A percentile compares a stretch with the other conserved stretches of the same genome.
Conservation (phyloP, 2,888 invertebrate genomes). For the Caenorhabditis drosophilae region DNA sequence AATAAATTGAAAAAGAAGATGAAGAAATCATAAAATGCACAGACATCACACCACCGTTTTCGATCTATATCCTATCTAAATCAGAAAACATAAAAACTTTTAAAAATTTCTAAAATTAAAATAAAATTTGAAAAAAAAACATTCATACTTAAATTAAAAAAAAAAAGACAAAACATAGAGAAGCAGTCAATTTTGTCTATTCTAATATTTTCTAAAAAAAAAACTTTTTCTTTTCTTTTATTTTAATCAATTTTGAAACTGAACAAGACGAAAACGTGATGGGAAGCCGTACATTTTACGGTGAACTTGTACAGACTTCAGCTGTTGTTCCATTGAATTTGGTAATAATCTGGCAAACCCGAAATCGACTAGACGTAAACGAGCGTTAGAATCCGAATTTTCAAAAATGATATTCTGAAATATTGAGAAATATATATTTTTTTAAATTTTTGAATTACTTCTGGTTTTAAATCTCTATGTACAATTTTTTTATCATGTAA, state of each 20-base stretch:
- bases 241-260: no score
- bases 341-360: slow-evolving; percentile 86
- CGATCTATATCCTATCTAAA: not conserved
- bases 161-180: no score
- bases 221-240: no score
- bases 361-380: slow-evolving; percentile 91
- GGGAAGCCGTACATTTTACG: slow-evolving; percentile 55
- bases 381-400: slow-evolving; percentile 73
- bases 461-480: slow-evolving; percentile 92
- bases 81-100: not conserved
- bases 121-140: no score
- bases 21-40: slow-evolving; percentile 1
- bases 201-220: no score
- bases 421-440: not conserved
- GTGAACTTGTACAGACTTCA: slow-evolving; percentile 54
- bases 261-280: no score
- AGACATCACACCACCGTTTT: slow-evolving; percentile 4
- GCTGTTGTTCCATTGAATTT: slow-evolving; percentile 53
- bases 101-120: no score
- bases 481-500: slow-evolving; percentile 86
- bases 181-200: no score
- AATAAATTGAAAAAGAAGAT: slow-evolving; percentile 1
- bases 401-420: slow-evolving; percentile 78
- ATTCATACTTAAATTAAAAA: no score
- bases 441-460: no score